Conservation (phyloP, 2,797 vertebrate species). For the Setipinna tenuifilis region DNA sequence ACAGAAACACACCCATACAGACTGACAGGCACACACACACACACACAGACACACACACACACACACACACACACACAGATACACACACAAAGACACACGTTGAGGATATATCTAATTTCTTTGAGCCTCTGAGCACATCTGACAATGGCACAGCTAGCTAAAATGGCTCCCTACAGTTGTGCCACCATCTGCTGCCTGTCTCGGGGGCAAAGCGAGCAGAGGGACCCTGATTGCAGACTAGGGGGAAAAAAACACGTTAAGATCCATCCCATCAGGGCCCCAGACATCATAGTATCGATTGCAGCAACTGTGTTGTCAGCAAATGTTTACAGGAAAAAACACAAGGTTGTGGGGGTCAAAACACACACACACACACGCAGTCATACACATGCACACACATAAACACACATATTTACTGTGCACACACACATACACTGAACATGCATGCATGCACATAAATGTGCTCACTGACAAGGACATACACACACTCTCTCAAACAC, state of each 20-base stretch:
- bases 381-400: background rate
- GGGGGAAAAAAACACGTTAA: background rate
- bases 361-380: background rate
- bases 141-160: constrained; percentile 18
- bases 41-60: too few species aligned
- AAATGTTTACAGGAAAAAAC: constrained; percentile 17
- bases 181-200: constrained; percentile 4
- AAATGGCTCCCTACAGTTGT: background rate
- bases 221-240: background rate
- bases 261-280: constrained; percentile 6
- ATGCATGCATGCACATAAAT: too few species aligned
- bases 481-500: too few species aligned
- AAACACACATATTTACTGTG: background rate
- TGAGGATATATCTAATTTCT: background rate
- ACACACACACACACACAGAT: too few species aligned
- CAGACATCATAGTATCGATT: constrained; percentile 18
- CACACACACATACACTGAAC: background rate
- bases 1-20: too few species aligned
- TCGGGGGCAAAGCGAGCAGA: constrained; percentile 9
- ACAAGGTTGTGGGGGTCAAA: background rate
- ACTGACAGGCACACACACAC: too few species aligned
- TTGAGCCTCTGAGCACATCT: background rate
- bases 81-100: too few species aligned
- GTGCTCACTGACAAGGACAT: too few species aligned
- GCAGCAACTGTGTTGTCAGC: constrained; percentile 10